Evolutionary conservation across 2,888 invertebrate species (phyloP).

Genomic region (Caenorhabditis drosophilae): DNA sequence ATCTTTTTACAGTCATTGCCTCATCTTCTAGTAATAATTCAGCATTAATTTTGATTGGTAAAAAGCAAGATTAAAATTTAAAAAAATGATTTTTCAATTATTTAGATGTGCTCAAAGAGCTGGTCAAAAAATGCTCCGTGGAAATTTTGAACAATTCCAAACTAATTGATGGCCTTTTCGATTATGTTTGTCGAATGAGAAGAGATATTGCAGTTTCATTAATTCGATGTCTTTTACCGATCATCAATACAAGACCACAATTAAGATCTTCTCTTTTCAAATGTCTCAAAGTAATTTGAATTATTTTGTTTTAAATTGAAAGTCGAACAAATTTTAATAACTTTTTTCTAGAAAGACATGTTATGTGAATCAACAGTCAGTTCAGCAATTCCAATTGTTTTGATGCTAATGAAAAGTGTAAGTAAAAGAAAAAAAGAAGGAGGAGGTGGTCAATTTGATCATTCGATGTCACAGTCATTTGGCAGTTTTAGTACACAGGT

Average conservation of each 20-base stretch:
- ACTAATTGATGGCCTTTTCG: constrained; percentile 42
- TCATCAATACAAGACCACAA: constrained; percentile 53
- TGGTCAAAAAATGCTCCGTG: constrained; percentile 43
- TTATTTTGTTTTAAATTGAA: background rate
- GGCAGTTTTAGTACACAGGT: constrained; percentile 46
- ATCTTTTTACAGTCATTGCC: constrained; percentile 42
- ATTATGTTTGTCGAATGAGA: constrained; percentile 45
- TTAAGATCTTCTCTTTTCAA: constrained; percentile 45
- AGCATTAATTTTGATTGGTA: constrained; percentile 48
- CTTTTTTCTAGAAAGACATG: constrained; percentile 30
- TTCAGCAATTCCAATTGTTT: constrained; percentile 43
- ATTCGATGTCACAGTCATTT: constrained; percentile 45
- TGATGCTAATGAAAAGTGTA: constrained; percentile 40
- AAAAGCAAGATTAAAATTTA: background rate
- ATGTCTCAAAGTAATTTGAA: constrained; percentile 47
- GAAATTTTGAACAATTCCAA: constrained; percentile 52
- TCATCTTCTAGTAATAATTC: constrained; percentile 35
- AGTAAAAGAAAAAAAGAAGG: constrained; percentile 32
- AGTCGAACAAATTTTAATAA: background rate
- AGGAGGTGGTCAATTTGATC: constrained; percentile 36
- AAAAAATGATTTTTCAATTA: background rate
- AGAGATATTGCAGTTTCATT: constrained; percentile 53
- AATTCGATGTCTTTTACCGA: constrained; percentile 54
- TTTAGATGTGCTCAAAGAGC: constrained; percentile 45
- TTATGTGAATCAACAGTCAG: constrained; percentile 31